Percentiles rank a stretch among this genome's conserved stretches.
phyloP scores from a whole-genome alignment of 2,797 vertebrate species.

The Avahi laniger region DNA sequence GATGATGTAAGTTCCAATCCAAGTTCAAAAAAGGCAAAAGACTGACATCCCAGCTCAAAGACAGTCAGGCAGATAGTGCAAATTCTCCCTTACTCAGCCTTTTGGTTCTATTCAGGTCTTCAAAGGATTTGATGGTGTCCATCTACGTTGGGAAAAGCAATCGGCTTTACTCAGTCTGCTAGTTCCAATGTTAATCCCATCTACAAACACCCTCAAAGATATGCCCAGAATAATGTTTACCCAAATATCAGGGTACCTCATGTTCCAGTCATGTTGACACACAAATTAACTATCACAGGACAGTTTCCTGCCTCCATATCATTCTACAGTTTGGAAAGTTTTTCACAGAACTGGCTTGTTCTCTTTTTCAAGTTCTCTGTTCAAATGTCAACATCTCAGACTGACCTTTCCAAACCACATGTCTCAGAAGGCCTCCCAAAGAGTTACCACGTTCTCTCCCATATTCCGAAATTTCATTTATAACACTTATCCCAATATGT shows the following conservation, averaged over 20 bases:
- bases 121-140: neutral
- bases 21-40: neutral
- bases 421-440: neutral
- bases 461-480: neutral
- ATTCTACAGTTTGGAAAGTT: neutral
- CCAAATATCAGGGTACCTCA: neutral
- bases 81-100: neutral
- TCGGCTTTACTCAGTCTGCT: neutral
- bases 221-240: slow-evolving; percentile 8
- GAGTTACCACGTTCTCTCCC: neutral
- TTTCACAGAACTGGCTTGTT: neutral
- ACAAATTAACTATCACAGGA: neutral
- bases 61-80: neutral
- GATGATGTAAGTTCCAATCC: neutral
- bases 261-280: neutral
- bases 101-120: neutral
- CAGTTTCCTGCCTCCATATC: neutral
- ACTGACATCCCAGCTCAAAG: neutral
- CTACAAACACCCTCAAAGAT: neutral
- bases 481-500: neutral
- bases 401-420: slow-evolving; percentile 15
- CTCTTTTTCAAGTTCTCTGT: neutral
- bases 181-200: neutral
- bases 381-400: slow-evolving; percentile 1
- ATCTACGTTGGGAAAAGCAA: neutral